Evolutionary conservation across 2,888 invertebrate species (phyloP), one percentile per base, ranked within the genome.

Genomic region (Ametastegia equiseti): DNA sequence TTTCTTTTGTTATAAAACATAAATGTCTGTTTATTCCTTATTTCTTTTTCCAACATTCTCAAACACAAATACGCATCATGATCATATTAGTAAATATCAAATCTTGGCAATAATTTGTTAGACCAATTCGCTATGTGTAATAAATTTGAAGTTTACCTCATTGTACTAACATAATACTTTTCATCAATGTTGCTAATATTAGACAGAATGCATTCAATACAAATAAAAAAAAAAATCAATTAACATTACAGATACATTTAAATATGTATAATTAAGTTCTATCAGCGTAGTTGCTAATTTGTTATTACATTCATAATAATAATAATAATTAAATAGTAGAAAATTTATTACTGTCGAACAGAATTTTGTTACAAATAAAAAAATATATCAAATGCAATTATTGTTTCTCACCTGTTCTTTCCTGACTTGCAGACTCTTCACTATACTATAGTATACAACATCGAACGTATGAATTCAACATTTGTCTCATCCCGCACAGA

Each of bases 261-360:
- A 23, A 39, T 39, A 39, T 39, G 15, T 45, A 27, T 54, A 54
- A 75, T 75, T 1, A 27, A 75, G 19, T 75, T 50, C 50, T 36
- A 75, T 54, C 50, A 36, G 36, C 81, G 81, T 81, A 82, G 82
- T 83, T 84, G 47, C 82, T 83, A 77, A 83, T 85, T 85, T 84
- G 85, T 86, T 86, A 83, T 85, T 86, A 86, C 84, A 86, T 85
- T 86, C 84, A 84, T 86, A 86, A 84, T 82, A 83, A 84, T 86
- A 86, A 84, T 82, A 83, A 84, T 80, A 83, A 83, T 81, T 81
- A 81, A 82, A 82, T 82, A 65, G 77, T 80, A 81, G 82, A 80
- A 82, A 82, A 83, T 75, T 81, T 80, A 84, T 84, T 82, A 83
- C 69, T 80, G 82, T 84, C 83, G 82, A 83, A 78, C 67, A 50